Percentiles rank a stretch among this genome's conserved stretches.
These are phyloP conservation scores for Cyrtorhinus lividipennis DNA, from an alignment of 1,140 invertebrate genomes.

Conservation along the genomic window DNA sequence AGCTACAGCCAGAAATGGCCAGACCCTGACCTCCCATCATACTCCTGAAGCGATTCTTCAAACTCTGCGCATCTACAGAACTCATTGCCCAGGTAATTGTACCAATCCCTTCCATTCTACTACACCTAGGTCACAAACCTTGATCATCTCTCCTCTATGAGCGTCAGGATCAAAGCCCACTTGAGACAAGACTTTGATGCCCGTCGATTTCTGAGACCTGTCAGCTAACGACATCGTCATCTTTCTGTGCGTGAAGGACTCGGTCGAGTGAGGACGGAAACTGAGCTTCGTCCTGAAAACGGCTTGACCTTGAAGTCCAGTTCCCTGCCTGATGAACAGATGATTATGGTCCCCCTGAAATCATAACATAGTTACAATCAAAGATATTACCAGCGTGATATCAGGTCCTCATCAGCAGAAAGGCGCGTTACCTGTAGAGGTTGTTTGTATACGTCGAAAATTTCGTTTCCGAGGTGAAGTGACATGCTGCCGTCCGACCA, in stretches of 20 bases:
- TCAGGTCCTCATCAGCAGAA: too few species aligned
- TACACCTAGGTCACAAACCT: too few species aligned
- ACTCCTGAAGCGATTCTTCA: too few species aligned
- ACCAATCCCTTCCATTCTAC: too few species aligned
- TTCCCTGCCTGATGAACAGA: conserved; percentile 90
- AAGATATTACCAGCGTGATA: too few species aligned
- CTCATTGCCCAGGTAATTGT: too few species aligned
- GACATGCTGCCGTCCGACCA: conserved; percentile 99
- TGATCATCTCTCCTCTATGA: conserved; percentile 76
- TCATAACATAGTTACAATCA: conserved; percentile 1
- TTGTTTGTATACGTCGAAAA: conserved; percentile 95
- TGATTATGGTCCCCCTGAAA: conserved; percentile 81
- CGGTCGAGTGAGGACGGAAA: conserved; percentile 94
- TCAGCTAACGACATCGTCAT: conserved; percentile 97
- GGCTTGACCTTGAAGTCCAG: conserved; percentile 92
- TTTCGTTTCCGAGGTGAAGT: conserved; percentile 90
- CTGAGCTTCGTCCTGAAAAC: conserved; percentile 93
- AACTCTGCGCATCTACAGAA: too few species aligned
- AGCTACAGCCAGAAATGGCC: too few species aligned
- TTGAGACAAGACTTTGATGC: conserved; percentile 91
- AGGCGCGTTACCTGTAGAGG: conserved; percentile 64
- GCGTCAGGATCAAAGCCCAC: conserved; percentile 89
- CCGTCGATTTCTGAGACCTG: conserved; percentile 86
- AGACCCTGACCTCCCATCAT: too few species aligned
- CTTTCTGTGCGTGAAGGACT: conserved; percentile 96